Evolutionary conservation across 1,140 invertebrate genomes (phyloP), one percentile per base, ranked within the genome.

Genomic region (Pygmarrhopalites habei): DNA sequence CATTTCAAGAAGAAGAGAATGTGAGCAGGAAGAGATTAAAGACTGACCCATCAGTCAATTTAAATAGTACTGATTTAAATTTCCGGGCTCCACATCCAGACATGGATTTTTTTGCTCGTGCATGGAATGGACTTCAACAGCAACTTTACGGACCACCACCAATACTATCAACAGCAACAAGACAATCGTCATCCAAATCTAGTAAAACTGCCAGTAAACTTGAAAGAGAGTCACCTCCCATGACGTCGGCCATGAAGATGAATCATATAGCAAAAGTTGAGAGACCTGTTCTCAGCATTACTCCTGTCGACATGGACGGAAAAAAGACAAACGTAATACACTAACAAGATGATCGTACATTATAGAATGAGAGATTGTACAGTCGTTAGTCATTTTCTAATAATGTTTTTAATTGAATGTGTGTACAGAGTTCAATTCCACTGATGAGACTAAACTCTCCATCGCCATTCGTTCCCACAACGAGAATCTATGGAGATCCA

Each of bases 401-500:
- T 35, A 35, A 35, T 35, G 15, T 15, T 15, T 7, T 7, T 35
- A 35, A 35, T 35, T 35, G 5, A 35, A 35, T 35, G 5, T 35
- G 3, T 44, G 2, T 44, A 17, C 53, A 62, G 60, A 44, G 19
- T 14, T 43, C 58, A n/a, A 28, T 58, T 28, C 56, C 0, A 53
- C 44, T 47, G 3, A 35, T 67, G 56, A 23, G 39, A n/a, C 43
- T 51, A 10, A 15, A 26, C 23, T 67, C 66, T 30, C 66, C 61
- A 43, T 63, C 60, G 17, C 26, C 53, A 32, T 67, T 67, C 30
- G 32, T 64, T n/a, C 44, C 66, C 17, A 64, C 66, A 12, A n/a
- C 39, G 25, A 60, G 29, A 58, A 60, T 60, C 17, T 67, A 67
- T 51, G 62, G 52, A 5, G 66, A 67, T 47, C 66, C 66, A 10